These are phyloP conservation scores for Pseudoatta argentina DNA, from an alignment of 1,140 invertebrate species.

Conservation along the genomic window DNA sequence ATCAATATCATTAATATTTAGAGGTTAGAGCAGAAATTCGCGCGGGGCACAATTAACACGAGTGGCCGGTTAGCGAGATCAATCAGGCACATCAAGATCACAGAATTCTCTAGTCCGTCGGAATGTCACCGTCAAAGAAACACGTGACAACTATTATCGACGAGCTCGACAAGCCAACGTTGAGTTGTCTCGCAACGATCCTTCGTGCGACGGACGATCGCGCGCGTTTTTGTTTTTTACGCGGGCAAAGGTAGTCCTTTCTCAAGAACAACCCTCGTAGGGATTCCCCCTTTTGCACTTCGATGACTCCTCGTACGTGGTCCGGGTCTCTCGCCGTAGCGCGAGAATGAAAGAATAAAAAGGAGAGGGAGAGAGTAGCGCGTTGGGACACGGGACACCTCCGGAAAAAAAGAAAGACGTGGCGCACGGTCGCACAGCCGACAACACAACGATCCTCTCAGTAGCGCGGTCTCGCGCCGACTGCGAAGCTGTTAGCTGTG, in stretches of 20 bases:
- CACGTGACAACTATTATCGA: slow-evolving; percentile 32
- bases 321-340: slow-evolving; percentile 16
- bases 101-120: slow-evolving; percentile 71
- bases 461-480: slow-evolving; percentile 86
- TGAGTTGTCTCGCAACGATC: background rate
- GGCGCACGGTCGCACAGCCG: slow-evolving; percentile 65
- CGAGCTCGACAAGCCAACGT: background rate
- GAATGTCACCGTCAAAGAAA: slow-evolving; percentile 43
- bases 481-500: slow-evolving; percentile 79
- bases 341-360: slow-evolving; percentile 26
- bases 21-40: slow-evolving; percentile 21
- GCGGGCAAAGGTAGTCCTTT: background rate
- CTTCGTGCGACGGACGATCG: slow-evolving; percentile 27
- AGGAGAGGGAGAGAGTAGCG: background rate
- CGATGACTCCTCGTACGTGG: background rate
- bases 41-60: slow-evolving; percentile 18
- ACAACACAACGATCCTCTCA: slow-evolving; percentile 78
- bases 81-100: slow-evolving; percentile 75
- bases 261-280: background rate
- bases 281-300: background rate
- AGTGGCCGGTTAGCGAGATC: slow-evolving; percentile 51
- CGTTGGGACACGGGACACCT: slow-evolving; percentile 4
- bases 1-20: slow-evolving; percentile 1
- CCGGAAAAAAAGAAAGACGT: slow-evolving; percentile 53
- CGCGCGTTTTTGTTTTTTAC: background rate